Evolutionary conservation across 2,888 invertebrate genomes (phyloP).

Genomic region (Teinopalpus imperialis): DNA sequence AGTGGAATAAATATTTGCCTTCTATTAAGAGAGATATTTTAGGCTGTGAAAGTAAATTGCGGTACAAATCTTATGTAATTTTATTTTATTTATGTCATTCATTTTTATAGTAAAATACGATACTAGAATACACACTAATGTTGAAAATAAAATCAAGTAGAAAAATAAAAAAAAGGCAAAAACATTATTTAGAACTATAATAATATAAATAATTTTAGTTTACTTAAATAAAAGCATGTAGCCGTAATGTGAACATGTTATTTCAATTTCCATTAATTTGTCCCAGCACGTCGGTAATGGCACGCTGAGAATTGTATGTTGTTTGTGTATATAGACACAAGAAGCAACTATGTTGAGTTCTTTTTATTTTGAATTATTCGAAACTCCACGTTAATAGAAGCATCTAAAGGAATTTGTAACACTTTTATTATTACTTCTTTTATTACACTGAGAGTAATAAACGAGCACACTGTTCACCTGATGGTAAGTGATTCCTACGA

Average conservation of each 20-base stretch:
- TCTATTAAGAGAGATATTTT: conserved; percentile 24
- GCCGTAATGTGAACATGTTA: neutral
- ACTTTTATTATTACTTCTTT: too few relatives aligned
- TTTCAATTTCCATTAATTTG: conserved; percentile 15
- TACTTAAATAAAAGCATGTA: neutral
- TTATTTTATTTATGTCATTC: conserved; percentile 13
- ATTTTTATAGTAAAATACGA: conserved; percentile 7
- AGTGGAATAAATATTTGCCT: conserved; percentile 23
- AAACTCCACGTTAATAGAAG: too few relatives aligned
- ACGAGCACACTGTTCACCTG: too few relatives aligned
- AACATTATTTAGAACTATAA: neutral
- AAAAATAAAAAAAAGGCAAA: neutral
- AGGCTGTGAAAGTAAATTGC: conserved; percentile 22
- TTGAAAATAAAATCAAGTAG: neutral
- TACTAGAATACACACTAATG: neutral
- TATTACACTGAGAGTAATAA: too few relatives aligned
- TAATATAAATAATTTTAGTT: too few relatives aligned
- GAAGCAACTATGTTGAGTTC: too few relatives aligned
- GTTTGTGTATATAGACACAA: conserved; percentile 1
- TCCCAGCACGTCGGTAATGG: conserved; percentile 4
- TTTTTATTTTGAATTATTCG: too few relatives aligned
- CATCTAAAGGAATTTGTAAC: too few relatives aligned
- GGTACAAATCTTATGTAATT: conserved; percentile 16
- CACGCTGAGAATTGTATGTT: conserved; percentile 16
- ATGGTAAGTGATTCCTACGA: too few relatives aligned